These are phyloP conservation scores for Aproaerema taeniolella DNA, from an alignment of 2,888 invertebrate species.

Conservation along the genomic window DNA sequence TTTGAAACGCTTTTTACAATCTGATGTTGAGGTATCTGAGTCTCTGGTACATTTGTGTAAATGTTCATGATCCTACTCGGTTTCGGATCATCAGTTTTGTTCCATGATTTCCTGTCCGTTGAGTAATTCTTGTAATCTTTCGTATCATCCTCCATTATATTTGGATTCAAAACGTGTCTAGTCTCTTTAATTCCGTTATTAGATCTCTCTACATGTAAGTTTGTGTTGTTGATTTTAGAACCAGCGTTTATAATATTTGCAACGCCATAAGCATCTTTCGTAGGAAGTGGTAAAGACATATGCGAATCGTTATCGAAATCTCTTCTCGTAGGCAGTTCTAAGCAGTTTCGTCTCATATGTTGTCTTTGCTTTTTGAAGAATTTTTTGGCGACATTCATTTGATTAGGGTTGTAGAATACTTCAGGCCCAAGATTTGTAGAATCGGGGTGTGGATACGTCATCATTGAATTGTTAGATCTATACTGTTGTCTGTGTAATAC, in stretches of 20 bases:
- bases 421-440: conserved; percentile 79
- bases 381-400: conserved; percentile 94
- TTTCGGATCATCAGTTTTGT: conserved; percentile 53
- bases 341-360: conserved; percentile 84
- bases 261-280: conserved; percentile 67
- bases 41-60: conserved; percentile 81
- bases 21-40: conserved; percentile 78
- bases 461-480: conserved; percentile 81
- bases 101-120: conserved; percentile 57
- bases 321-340: conserved; percentile 80
- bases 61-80: conserved; percentile 74
- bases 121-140: conserved; percentile 70
- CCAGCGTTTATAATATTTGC: conserved; percentile 82
- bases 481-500: conserved; percentile 85
- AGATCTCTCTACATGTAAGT: conserved; percentile 82
- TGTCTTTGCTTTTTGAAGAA: conserved; percentile 93
- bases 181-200: conserved; percentile 76
- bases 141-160: conserved; percentile 80
- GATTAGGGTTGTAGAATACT: conserved; percentile 94
- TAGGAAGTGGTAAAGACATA: conserved; percentile 67
- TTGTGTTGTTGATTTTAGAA: conserved; percentile 88
- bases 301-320: conserved; percentile 76
- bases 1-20: conserved; percentile 57
- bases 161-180: conserved; percentile 78
- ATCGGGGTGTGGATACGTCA: conserved; percentile 80